Base-by-base conservation (phyloP, 2,888 invertebrate species). In the Cantharis flavilabris region DNA sequence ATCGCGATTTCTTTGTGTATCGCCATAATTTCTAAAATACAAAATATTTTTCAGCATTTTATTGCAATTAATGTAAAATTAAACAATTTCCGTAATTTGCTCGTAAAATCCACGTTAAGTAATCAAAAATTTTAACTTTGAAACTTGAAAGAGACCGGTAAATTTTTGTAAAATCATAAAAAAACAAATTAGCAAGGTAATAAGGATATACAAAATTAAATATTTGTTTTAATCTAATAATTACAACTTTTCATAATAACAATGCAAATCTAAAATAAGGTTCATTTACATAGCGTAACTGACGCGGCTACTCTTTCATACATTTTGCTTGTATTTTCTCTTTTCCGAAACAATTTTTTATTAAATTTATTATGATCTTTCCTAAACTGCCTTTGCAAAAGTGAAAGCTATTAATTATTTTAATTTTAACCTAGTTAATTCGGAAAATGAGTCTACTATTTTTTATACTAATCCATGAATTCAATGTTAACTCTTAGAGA, bases 31-130 rank as follows among this genome's bases (percentile, higher is more conserved):
- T 70, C 33, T 70, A 49, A 88, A 87, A 85, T 89, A 89, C 87
- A 90, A 89, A 89, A 89, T 89, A 89, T 90, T 88, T 89, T 89
- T 89, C n/a, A 49, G 49, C 49, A 49, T 49, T 49, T 49, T 49
- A n/a, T n/a, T n/a, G n/a, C 5, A n/a, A 49, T 49, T 49, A n/a
- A n/a, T 5, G 49, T n/a, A 49, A 49, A 49, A n/a, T 49, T 49
- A 5, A 49, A 7, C 49, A 49, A 49, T 49, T 49, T n/a, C 49
- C 49, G 49, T 49, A 49, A 49, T 49, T n/a, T 7, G 7, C n/a
- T 49, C 5, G 49, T 49, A 49, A 49, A 49, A n/a, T 49, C 5
- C 49, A n/a, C 49, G 33, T 49, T 49, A 49, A 49, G n/a, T 49
- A 49, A 49, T 49, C 11, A 49, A 49, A 49, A 49, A 49, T 3